Conservation (phyloP, 2,797 vertebrate genomes). For the Gallinago solitaria region DNA sequence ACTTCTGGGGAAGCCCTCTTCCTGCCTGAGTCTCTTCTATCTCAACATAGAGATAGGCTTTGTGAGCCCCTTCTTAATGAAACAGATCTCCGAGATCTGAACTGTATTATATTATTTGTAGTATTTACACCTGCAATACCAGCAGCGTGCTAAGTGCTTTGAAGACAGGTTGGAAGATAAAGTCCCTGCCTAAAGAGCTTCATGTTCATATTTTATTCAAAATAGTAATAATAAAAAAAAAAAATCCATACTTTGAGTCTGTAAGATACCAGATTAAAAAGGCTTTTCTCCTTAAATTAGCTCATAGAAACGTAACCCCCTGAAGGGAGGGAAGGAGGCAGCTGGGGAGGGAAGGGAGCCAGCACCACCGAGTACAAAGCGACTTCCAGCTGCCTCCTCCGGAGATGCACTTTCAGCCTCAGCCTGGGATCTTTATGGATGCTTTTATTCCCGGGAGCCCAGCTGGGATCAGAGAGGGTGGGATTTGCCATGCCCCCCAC, state of each 20-base stretch:
- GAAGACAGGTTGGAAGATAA: not conserved
- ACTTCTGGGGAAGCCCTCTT: not conserved
- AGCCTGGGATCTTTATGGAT: not conserved
- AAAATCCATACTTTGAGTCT: not conserved
- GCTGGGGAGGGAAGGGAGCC: constrained; percentile 30
- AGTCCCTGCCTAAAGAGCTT: constrained; percentile 22
- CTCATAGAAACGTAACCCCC: not conserved
- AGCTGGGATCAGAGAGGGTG: not conserved
- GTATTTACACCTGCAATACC: constrained; percentile 12
- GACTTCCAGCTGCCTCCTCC: not conserved
- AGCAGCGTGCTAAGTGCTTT: not conserved
- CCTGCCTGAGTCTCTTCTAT: not conserved
- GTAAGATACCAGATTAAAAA: not conserved
- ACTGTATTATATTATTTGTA: not conserved
- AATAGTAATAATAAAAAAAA: constrained; percentile 19
- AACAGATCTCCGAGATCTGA: not conserved
- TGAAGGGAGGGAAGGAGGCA: not conserved
- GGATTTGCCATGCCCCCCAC: rapidly evolving
- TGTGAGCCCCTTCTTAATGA: not conserved
- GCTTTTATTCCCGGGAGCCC: not conserved
- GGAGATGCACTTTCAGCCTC: not conserved
- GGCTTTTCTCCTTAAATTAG: constrained; percentile 56
- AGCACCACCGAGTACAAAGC: not conserved
- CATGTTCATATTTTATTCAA: constrained; percentile 33
- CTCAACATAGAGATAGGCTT: not conserved